Evolutionary conservation across 2,888 invertebrate genomes (phyloP), one percentile per base, ranked within the genome.

Genomic region (Cheiracanthium punctorium): DNA sequence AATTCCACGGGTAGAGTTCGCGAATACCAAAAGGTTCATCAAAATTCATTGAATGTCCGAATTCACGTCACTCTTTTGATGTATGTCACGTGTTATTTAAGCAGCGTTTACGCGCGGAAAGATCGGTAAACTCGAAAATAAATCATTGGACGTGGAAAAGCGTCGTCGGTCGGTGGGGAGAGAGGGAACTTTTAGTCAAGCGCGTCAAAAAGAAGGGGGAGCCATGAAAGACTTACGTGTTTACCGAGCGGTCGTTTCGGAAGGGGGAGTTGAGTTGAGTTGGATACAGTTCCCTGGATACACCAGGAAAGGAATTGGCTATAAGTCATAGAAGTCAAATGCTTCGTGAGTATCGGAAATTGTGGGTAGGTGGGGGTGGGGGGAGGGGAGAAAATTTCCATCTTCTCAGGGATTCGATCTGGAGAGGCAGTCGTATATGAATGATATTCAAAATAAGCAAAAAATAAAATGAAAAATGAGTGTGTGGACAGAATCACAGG

Each of bases 101-200:
- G 20, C 69, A 20, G 69, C 33, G 37, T 69, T 69, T 69, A 33
- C 69, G 37, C 69, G 20, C 28, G 69, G 24, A 32, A 69, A 33
- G 69, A n/a, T 33, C 69, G 37, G 37, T 33, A 69, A 69, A 37
- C 69, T 69, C 10, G 20, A 33, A 69, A n/a, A 69, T 69, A 69
- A 69, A 69, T 69, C 69, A 69, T 10, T 69, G n/a, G 33, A n/a
- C 32, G 69, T 12, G 69, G n/a, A 69, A 69, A 58, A n/a, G n/a
- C n/a, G n/a, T n/a, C 17, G 58, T 24, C 17, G 58, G 17, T 24
- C n/a, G 58, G 20, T 58, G 58, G 10, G 24, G 17, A 58, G 24
- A 58, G 58, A 24, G 12, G 58, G 58, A 58, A 58, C 14, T 58
- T 24, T 58, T 58, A 58, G 58, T 24, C 24, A 58, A 24, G 58